Evolutionary conservation across 2,797 vertebrate species (phyloP).

Genomic region (Acanthurus tractus): DNA sequence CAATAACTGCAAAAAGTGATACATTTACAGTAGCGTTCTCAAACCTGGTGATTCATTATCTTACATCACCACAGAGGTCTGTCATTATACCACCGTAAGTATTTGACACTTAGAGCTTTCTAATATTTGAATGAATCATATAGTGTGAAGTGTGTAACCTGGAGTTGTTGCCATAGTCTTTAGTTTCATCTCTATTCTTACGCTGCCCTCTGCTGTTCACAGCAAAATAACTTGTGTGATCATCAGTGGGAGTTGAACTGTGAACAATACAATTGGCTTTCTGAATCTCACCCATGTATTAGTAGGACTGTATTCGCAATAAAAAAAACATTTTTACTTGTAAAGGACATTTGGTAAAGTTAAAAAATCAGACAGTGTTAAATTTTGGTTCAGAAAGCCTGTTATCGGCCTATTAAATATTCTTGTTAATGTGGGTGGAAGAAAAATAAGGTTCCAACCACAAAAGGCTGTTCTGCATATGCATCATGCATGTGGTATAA

Average conservation of each 20-base stretch:
- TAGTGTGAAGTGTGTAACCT: background rate
- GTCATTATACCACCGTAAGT: background rate
- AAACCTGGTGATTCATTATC: background rate
- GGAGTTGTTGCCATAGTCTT: background rate
- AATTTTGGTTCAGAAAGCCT: background rate
- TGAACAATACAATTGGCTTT: background rate
- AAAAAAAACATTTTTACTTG: background rate
- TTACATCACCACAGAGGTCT: background rate
- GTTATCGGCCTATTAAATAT: conserved; percentile 1
- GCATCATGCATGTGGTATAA: conserved; percentile 34
- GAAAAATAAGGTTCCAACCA: conserved; percentile 10
- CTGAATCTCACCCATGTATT: no score
- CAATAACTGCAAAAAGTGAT: background rate
- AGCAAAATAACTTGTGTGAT: background rate
- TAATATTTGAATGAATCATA: conserved; percentile 6
- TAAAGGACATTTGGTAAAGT: background rate
- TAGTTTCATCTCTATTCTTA: conserved; percentile 35
- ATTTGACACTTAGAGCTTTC: background rate
- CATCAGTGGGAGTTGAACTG: background rate
- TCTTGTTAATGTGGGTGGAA: background rate
- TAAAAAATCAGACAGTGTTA: background rate
- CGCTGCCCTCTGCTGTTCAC: conserved; percentile 74
- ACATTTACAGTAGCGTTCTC: background rate
- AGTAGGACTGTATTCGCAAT: no score
- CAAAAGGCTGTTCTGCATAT: conserved; percentile 31